Conservation (phyloP, 1,140 invertebrate species). For the Elysia chlorotica region DNA sequence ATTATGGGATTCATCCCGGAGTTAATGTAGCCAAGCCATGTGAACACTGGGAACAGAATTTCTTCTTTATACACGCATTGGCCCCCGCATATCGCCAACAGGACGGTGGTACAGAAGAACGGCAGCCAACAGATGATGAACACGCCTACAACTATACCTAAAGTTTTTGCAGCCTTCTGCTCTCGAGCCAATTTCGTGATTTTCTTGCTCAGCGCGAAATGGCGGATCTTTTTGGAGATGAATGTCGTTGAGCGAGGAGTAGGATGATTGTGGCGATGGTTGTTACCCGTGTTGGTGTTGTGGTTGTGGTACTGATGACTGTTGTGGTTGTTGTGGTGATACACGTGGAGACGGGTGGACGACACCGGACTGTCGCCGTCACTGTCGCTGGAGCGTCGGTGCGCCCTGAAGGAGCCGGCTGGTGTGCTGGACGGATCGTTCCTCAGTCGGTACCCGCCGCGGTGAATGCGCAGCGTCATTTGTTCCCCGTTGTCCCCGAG, state of each 20-base stretch:
- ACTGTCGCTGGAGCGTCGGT: constrained; percentile 26
- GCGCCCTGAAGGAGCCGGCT: constrained; percentile 7
- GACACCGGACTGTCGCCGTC: constrained; percentile 31
- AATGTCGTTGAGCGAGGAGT: constrained; percentile 36
- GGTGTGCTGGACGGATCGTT: constrained; percentile 25
- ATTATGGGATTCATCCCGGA: constrained; percentile 65
- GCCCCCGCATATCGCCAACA: constrained; percentile 76
- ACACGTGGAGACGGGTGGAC: constrained; percentile 18
- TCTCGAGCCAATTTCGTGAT: constrained; percentile 69
- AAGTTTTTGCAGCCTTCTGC: constrained; percentile 91
- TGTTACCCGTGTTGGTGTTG: constrained; percentile 7
- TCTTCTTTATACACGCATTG: constrained; percentile 60
- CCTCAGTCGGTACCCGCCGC: constrained; percentile 40
- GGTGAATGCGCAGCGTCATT: constrained; percentile 55
- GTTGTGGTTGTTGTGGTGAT: constrained; percentile 18
- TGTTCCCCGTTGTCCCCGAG: constrained; percentile 46
- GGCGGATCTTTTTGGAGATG: constrained; percentile 49
- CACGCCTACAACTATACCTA: constrained; percentile 92
- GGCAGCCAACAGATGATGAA: constrained; percentile 97
- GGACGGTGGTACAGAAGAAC: constrained; percentile 89
- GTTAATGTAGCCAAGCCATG: constrained; percentile 66
- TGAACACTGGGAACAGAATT: constrained; percentile 52
- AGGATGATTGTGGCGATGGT: constrained; percentile 5
- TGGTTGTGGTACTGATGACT: constrained; percentile 16
- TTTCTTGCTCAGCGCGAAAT: constrained; percentile 56